Base-by-base conservation (phyloP, 1,140 invertebrate genomes). In the Pentalonia nigronervosa region DNA sequence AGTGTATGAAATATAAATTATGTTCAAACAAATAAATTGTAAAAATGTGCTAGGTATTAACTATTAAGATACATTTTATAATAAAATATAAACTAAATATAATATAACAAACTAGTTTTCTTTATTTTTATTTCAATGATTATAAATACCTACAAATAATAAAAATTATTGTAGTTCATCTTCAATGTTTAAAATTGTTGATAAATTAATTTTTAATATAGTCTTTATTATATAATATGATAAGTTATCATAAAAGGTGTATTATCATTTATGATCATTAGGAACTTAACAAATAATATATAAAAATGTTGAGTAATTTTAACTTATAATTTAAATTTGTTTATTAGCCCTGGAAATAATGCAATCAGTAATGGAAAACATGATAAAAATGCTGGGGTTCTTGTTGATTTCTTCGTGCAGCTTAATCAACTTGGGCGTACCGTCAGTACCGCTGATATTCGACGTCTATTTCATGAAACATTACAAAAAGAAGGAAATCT, bases 341-440 rank as follows among this genome's bases (percentile, higher is more conserved):
- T 0, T 94, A 94, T n/a, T 94, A 97, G 97, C 95, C 96, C 97
- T n/a, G 89, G 36, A 67, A 90, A 20, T 45, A 90, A 67, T 67
- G 89, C 1, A 45, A 67, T 67, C n/a, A 60, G 25, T 41, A n/a
- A 67, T n/a, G 89, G 53, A 30, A 90, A 90, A 90, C 14, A 56
- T n/a, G 89, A 90, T 90, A 90, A 90, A 67, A 90, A 90, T 95
- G 98, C 98, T 93, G 98, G 97, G 94, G 97, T 98, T n/a, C 95
- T 98, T 23, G 98, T 98, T 2, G 98, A 98, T 95, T 98, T 98
- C 95, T 97, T 98, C 94, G 97, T 98, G 9, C 97, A 98, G 95
- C 95, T 98, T 88, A 97, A 96, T 93, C 97, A 98, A 94, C 95
- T 98, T 7, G 96, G 96, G n/a, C 96, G 97, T 94, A 97, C 96